phyloP scores from a whole-genome alignment of 2,113 vertebrate genomes.

The Sakesphorus luctuosus region DNA sequence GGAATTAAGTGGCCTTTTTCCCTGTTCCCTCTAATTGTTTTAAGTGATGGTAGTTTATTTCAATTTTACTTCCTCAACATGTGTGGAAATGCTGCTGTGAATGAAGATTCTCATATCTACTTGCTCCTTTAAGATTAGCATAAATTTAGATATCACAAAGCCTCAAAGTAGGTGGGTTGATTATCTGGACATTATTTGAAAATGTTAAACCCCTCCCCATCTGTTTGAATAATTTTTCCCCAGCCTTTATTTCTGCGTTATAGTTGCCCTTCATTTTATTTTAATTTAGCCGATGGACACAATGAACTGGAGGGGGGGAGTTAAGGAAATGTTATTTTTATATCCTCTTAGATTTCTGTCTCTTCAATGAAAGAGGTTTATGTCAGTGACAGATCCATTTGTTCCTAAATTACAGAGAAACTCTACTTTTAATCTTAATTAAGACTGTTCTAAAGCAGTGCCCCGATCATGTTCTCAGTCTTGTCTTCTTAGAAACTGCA shows the following conservation, averaged over 20 bases:
- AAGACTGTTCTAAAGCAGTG: not conserved
- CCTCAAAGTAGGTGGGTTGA: not conserved
- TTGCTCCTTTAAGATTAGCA: not conserved
- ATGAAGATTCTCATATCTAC: not conserved
- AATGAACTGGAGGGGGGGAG: not conserved
- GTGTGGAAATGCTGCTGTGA: not conserved
- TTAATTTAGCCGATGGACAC: not conserved
- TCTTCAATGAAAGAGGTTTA: not conserved
- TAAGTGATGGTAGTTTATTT: not conserved
- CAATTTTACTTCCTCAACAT: not conserved
- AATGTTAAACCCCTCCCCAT: not conserved
- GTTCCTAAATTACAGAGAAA: not conserved
- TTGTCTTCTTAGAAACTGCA: not conserved
- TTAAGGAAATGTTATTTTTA: not conserved
- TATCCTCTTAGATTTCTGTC: not conserved
- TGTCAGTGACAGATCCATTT: not conserved
- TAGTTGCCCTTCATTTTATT: not conserved
- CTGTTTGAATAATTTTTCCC: not conserved
- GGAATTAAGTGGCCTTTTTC: not conserved
- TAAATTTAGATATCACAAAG: not conserved
- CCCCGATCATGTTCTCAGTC: not conserved
- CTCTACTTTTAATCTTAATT: not conserved
- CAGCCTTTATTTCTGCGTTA: not conserved
- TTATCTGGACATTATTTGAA: not conserved
- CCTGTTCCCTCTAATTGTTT: not conserved